Conservation (phyloP, 2,113 vertebrate genomes). For the Mus musculus region GRCm39 chr5:23053001-23053500, state of each 20-base stretch:
- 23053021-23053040: constrained; percentile 32
- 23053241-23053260: not conserved
- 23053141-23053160: not conserved
- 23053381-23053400: not conserved
- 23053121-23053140: not conserved
- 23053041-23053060: not conserved
- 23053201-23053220: not conserved
- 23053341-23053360: not conserved
- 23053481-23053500: not conserved
- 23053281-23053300: not conserved
- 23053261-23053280: not conserved
- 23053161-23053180: not conserved
- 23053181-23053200: not conserved
- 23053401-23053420: not conserved
- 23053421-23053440: not conserved
- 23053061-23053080: not conserved
- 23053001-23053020: not conserved
- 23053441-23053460: not conserved
- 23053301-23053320: not conserved
- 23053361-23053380: not conserved
- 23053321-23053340: not conserved
- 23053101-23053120: not conserved
- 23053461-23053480: not conserved
- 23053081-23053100: not conserved
- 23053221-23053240: not conserved